phyloP scores from a whole-genome alignment of 2,888 invertebrate species.

The Neria commutata region DNA sequence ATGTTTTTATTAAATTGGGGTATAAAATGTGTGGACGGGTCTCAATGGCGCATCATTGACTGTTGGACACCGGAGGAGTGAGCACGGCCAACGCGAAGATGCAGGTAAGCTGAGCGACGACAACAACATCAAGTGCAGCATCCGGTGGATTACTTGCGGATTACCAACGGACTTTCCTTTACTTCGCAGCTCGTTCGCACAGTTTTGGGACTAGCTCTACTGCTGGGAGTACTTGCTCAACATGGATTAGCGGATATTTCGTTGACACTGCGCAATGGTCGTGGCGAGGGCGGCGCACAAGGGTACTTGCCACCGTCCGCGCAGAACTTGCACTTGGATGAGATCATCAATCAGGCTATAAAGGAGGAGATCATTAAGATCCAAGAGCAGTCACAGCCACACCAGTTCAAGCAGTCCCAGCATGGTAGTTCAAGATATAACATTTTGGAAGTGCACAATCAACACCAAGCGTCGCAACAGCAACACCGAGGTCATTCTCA shows the following conservation, averaged over 20 bases:
- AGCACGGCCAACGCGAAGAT: conserved; percentile 53
- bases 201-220: conserved; percentile 36
- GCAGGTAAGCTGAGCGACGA: conserved; percentile 47
- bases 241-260: conserved; percentile 45
- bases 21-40: conserved; percentile 55
- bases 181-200: conserved; percentile 17
- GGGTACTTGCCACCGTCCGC: conserved; percentile 29
- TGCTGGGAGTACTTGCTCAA: conserved; percentile 37
- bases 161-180: conserved; percentile 13
- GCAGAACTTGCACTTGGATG: conserved; percentile 10
- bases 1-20: conserved; percentile 33
- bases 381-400: conserved; percentile 6
- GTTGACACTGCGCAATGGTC: conserved; percentile 32
- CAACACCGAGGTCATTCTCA: conserved; percentile 11
- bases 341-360: not conserved
- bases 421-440: conserved; percentile 47
- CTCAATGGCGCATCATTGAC: conserved; percentile 52
- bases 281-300: not conserved
- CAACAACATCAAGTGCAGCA: not conserved
- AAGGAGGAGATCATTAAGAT: conserved; percentile 26
- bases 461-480: conserved; percentile 25
- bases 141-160: not conserved
- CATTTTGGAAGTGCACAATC: conserved; percentile 50
- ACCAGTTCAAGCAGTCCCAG: conserved; percentile 41
- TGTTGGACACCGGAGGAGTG: conserved; percentile 52